These are phyloP conservation scores for Aricia agestis DNA, from an alignment of 1,140 invertebrate species.

Conservation along the genomic window DNA sequence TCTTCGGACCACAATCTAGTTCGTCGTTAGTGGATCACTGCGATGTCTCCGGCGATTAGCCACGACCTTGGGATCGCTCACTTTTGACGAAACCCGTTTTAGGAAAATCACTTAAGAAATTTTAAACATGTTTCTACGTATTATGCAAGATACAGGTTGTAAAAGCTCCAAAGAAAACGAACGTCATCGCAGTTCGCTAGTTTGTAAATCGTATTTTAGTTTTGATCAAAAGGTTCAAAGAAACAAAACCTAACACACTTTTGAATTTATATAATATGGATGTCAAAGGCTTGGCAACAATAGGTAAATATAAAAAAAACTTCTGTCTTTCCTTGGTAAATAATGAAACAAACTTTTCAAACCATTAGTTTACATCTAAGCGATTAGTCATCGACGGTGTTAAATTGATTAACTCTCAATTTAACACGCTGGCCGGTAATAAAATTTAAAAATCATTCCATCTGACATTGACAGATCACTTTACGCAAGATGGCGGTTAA, in stretches of 20 bases:
- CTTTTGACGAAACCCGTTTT: not conserved
- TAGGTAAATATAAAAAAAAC: too few species aligned
- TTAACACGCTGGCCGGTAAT: not conserved
- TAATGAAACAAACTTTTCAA: not conserved
- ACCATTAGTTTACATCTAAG: too few species aligned
- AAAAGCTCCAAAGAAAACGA: not conserved
- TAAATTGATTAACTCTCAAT: not conserved
- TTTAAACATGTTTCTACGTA: not conserved
- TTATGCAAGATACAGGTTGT: conserved; percentile 3
- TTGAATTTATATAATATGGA: too few species aligned
- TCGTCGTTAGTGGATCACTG: not conserved
- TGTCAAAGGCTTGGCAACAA: too few species aligned
- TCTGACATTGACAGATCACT: conserved; percentile 5
- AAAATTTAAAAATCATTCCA: not conserved
- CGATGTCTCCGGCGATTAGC: not conserved
- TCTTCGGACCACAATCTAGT: not conserved
- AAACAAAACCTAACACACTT: too few species aligned
- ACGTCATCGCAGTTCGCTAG: not conserved
- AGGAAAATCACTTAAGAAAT: not conserved
- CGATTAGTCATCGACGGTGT: not conserved
- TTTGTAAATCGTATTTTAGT: not conserved
- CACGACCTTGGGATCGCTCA: not conserved
- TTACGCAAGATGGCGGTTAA: conserved; percentile 10
- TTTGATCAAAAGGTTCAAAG: too few species aligned
- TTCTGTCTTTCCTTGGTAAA: too few species aligned